Evolutionary conservation across 1,140 invertebrate species (phyloP).

Genomic region (Cydia amplana): DNA sequence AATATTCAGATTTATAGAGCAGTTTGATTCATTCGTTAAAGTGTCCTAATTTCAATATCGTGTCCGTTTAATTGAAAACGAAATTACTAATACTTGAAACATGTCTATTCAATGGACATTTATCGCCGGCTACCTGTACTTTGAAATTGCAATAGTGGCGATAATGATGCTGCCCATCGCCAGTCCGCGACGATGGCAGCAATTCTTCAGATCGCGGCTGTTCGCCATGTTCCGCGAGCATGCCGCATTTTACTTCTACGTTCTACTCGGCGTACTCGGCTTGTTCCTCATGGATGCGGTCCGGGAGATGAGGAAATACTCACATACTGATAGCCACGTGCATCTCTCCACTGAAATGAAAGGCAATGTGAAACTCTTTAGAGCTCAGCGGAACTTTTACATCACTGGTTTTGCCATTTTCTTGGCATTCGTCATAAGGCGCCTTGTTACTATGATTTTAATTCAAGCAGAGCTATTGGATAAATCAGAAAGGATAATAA

Average conservation of each 20-base stretch:
- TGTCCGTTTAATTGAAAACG: neutral
- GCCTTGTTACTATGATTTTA: constrained; percentile 69
- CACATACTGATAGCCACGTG: constrained; percentile 46
- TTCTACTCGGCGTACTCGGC: constrained; percentile 58
- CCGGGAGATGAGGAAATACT: constrained; percentile 74
- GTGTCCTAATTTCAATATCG: neutral
- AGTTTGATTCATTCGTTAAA: neutral
- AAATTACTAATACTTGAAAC: constrained; percentile 35
- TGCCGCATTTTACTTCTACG: constrained; percentile 67
- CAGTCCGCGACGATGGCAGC: constrained; percentile 66
- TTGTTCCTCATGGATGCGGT: constrained; percentile 70
- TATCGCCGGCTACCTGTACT: constrained; percentile 70
- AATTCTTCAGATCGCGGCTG: constrained; percentile 66
- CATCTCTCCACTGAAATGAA: constrained; percentile 69
- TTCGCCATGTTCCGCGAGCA: constrained; percentile 59
- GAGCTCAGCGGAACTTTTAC: constrained; percentile 76
- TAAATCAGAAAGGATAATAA: constrained; percentile 69
- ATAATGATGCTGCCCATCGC: constrained; percentile 70
- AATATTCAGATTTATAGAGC: neutral
- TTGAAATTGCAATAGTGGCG: constrained; percentile 65
- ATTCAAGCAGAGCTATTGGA: constrained; percentile 67
- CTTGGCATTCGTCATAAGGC: constrained; percentile 70
- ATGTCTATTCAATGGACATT: constrained; percentile 76
- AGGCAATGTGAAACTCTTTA: constrained; percentile 65
- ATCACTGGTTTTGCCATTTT: constrained; percentile 75